Conservation (phyloP, 2,888 invertebrate species). For the Lissonota sp. region DNA sequence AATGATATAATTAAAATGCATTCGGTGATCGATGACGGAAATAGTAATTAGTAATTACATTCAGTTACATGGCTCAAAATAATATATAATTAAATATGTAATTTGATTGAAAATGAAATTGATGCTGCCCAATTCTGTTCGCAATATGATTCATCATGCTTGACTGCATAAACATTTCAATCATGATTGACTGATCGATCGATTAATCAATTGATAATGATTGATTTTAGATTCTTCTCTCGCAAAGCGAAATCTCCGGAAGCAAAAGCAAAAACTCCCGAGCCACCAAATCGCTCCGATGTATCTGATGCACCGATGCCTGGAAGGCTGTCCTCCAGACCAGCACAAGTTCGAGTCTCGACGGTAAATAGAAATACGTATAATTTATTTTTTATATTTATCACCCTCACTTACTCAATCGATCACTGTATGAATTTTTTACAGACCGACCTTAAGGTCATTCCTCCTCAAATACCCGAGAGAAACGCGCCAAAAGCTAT, state of each 20-base stretch:
- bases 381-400: constrained; percentile 52
- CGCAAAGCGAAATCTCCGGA: constrained; percentile 88
- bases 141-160: too few species aligned
- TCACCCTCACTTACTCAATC: not conserved
- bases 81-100: too few species aligned
- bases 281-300: constrained; percentile 85
- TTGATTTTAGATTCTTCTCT: constrained; percentile 90
- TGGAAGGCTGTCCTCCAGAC: constrained; percentile 73
- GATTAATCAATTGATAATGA: not conserved
- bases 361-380: constrained; percentile 75
- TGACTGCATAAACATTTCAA: too few species aligned
- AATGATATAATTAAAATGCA: too few species aligned
- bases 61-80: too few species aligned
- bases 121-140: too few species aligned
- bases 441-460: constrained; percentile 87
- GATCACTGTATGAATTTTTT: constrained; percentile 49
- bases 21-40: too few species aligned
- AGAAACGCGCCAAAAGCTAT: constrained; percentile 88
- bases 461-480: constrained; percentile 88
- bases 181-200: too few species aligned
- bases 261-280: constrained; percentile 89
- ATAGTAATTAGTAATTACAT: too few species aligned
- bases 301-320: constrained; percentile 75
- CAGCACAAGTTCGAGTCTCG: constrained; percentile 82
- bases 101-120: too few species aligned